Evolutionary conservation across 2,113 vertebrate genomes (phyloP).

Genomic region (Pelusios castaneus): DNA sequence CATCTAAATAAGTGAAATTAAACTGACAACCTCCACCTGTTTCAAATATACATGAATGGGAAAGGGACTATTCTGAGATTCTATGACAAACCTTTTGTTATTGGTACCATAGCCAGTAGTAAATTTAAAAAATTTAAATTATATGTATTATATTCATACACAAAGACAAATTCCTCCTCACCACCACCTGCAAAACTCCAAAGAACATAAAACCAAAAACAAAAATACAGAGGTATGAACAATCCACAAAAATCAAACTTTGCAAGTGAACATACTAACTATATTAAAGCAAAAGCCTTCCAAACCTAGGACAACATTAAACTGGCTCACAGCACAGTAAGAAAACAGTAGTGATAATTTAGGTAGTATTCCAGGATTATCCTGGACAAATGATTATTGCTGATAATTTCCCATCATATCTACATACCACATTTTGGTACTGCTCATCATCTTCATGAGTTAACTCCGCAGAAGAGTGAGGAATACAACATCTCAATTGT

Average conservation of each 20-base stretch:
- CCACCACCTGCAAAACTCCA: background rate
- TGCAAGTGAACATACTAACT: background rate
- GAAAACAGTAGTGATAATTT: background rate
- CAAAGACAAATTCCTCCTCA: background rate
- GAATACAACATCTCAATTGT: background rate
- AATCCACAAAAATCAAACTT: background rate
- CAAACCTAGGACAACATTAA: background rate
- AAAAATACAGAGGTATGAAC: background rate
- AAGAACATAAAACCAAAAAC: background rate
- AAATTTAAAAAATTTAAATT: background rate
- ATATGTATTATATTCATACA: background rate
- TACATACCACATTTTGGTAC: background rate
- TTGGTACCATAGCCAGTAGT: background rate
- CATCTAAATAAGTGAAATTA: background rate
- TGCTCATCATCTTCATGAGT: background rate
- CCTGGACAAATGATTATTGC: background rate
- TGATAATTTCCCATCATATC: background rate
- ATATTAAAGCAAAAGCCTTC: background rate
- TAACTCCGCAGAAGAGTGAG: background rate
- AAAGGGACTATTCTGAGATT: background rate
- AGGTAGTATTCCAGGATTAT: background rate
- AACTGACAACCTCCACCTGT: background rate
- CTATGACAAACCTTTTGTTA: conserved; percentile 1
- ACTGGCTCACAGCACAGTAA: background rate
- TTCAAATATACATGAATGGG: background rate